Conservation (phyloP, 2,797 vertebrate genomes). For the Dryobates pubescens region DNA sequence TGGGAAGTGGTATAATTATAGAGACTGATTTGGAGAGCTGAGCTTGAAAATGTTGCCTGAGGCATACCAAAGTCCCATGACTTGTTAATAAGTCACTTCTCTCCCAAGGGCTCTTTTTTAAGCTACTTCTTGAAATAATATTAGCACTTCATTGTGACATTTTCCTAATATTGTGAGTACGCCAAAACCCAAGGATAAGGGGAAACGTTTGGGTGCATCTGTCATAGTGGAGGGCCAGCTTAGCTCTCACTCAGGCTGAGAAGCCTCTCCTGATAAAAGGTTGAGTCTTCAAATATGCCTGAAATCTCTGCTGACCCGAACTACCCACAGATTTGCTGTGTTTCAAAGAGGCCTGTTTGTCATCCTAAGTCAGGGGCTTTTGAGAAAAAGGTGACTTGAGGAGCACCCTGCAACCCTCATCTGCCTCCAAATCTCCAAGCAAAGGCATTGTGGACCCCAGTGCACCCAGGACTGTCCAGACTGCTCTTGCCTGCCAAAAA, state of each 20-base stretch:
- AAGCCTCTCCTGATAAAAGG: neutral
- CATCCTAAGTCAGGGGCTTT: neutral
- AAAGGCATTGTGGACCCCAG: neutral
- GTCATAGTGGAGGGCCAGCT: neutral
- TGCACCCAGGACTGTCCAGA: neutral
- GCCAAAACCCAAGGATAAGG: neutral
- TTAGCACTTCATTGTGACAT: conserved; percentile 29
- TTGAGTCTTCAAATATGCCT: neutral
- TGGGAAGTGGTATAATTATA: conserved; percentile 72
- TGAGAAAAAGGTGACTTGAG: neutral
- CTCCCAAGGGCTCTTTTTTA: conserved; percentile 62
- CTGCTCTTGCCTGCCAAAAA: neutral
- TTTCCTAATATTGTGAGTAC: conserved; percentile 22
- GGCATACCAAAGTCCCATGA: conserved; percentile 68
- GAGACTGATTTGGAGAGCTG: conserved; percentile 60
- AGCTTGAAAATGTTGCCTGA: conserved; percentile 72
- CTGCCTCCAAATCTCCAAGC: neutral
- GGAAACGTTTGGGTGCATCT: neutral
- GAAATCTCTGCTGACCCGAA: neutral
- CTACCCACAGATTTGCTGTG: neutral
- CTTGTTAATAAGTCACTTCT: conserved; percentile 74
- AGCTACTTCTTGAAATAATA: conserved; percentile 67
- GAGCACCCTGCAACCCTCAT: neutral
- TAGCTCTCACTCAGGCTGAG: neutral
- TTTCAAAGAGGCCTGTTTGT: neutral